Evolutionary conservation across 1,140 invertebrate genomes (phyloP).

Genomic region (Drosophila lini): DNA sequence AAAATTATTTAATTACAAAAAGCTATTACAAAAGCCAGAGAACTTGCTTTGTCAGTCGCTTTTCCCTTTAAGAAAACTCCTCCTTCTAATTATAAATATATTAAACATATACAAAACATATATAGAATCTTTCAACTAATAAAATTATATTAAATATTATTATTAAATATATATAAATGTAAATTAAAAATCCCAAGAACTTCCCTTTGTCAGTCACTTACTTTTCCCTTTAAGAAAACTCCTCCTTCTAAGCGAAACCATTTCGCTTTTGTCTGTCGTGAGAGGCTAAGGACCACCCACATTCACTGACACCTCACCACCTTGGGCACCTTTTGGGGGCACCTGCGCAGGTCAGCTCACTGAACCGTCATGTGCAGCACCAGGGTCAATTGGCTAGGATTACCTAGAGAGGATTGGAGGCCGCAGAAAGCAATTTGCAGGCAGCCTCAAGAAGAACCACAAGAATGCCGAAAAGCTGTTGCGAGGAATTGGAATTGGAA

Average conservation of each 20-base stretch:
- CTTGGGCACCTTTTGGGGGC: constrained; percentile 18
- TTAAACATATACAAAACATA: no score
- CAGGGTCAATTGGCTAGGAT: constrained; percentile 37
- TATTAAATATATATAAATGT: no score
- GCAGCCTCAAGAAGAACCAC: constrained; percentile 57
- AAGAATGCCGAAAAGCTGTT: constrained; percentile 60
- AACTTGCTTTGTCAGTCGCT: no score
- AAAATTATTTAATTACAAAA: no score
- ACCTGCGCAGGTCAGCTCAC: constrained; percentile 23
- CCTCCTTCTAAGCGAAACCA: background rate
- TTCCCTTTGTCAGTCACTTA: background rate
- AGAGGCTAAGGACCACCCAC: constrained; percentile 23
- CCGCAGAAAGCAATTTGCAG: constrained; percentile 69
- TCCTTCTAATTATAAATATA: no score
- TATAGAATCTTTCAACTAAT: no score
- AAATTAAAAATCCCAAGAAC: background rate
- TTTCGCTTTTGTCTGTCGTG: constrained; percentile 8
- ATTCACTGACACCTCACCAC: background rate
- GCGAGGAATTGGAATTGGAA: constrained; percentile 43
- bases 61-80: no score
- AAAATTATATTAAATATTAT: no score
- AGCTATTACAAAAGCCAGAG: no score
- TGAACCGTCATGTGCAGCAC: constrained; percentile 19
- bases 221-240: background rate
- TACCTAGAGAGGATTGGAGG: background rate